Conservation (phyloP, 2,797 vertebrate species). For the Cryptoprocta ferox region DNA sequence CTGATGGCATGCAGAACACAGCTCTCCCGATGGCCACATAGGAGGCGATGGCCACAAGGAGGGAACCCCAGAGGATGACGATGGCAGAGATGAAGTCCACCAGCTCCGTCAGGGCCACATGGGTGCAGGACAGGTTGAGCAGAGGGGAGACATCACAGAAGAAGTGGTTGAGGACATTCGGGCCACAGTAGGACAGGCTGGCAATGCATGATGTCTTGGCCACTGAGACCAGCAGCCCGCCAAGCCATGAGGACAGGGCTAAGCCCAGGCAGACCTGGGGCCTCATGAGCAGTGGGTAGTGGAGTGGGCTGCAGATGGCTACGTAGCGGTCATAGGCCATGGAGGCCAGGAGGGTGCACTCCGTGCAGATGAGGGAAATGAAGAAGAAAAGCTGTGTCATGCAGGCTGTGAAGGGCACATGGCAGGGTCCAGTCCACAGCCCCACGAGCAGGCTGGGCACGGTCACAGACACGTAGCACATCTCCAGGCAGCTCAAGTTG, state of each 20-base stretch:
- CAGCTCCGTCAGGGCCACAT: constrained; percentile 68
- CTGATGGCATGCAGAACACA: background rate
- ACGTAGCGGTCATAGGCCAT: constrained; percentile 71
- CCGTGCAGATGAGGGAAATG: constrained; percentile 46
- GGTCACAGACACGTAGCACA: constrained; percentile 57
- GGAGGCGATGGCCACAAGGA: constrained; percentile 17
- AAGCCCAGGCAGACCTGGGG: constrained; percentile 59
- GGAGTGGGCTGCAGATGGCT: constrained; percentile 74
- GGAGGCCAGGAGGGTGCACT: constrained; percentile 72
- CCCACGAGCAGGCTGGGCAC: constrained; percentile 56
- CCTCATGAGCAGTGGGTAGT: constrained; percentile 63
- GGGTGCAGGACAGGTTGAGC: constrained; percentile 73
- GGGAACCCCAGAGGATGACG: constrained; percentile 34
- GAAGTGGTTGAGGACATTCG: constrained; percentile 77
- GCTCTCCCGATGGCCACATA: background rate
- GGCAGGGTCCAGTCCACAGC: background rate
- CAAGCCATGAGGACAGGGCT: constrained; percentile 29
- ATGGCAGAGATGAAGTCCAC: constrained; percentile 73
- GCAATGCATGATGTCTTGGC: constrained; percentile 34
- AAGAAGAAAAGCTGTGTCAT: constrained; percentile 63
- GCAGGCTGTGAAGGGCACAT: background rate
- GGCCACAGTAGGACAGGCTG: constrained; percentile 67
- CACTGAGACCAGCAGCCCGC: constrained; percentile 44
- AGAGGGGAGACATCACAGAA: constrained; percentile 79
- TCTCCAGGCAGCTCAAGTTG: constrained; percentile 68